These are phyloP conservation scores for Scomberomorus guttatus DNA, from an alignment of 2,797 vertebrate genomes.

Conservation along the genomic window DNA sequence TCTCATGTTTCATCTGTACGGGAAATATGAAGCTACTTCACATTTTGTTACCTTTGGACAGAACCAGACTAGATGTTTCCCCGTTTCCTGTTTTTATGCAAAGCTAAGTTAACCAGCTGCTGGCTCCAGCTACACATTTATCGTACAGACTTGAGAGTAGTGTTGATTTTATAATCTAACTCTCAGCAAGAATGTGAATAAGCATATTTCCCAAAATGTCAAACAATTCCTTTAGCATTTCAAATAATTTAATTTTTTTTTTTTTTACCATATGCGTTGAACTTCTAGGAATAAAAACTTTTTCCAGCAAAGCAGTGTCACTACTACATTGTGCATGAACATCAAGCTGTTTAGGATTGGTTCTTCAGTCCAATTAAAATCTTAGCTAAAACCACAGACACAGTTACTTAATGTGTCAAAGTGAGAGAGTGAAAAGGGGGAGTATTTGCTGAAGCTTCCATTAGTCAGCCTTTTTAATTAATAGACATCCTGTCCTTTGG, in stretches of 20 bases:
- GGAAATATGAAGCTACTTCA: background rate
- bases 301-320: background rate
- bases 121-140: no score
- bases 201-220: no score
- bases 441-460: constrained; percentile 42
- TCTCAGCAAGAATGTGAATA: no score
- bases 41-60: background rate
- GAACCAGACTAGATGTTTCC: no score
- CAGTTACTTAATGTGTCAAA: constrained; percentile 41
- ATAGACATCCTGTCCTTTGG: constrained; percentile 74
- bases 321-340: background rate
- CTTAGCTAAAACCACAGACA: constrained; percentile 7
- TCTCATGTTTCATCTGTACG: no score
- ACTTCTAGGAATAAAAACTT: background rate
- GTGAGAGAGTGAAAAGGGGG: constrained; percentile 35
- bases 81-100: no score
- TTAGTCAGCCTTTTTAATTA: constrained; percentile 72
- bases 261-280: background rate
- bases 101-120: no score
- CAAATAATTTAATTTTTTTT: background rate
- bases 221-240: background rate
- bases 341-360: background rate
- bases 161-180: no score
- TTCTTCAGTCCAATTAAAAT: constrained; percentile 17
- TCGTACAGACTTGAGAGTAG: no score